A percentile compares a stretch with the other conserved stretches of the same genome.
These are phyloP conservation scores for Crypturellus undulatus DNA, from an alignment of 2,113 vertebrate genomes.

Conservation along the genomic window DNA sequence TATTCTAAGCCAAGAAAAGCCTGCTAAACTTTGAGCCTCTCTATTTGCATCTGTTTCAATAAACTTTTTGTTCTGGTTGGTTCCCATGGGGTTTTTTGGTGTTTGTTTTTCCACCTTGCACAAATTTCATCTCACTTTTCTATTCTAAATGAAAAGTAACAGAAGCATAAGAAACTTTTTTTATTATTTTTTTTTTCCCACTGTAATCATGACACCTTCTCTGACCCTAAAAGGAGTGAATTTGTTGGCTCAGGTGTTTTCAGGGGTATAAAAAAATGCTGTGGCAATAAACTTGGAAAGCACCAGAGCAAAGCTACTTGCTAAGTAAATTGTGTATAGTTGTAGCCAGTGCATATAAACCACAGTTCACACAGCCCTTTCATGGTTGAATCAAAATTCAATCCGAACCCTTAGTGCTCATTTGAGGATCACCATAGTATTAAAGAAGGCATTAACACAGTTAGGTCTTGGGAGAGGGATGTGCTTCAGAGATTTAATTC, in stretches of 20 bases:
- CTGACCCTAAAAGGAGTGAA: background rate
- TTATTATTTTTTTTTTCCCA: too few species aligned
- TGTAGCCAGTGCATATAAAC: background rate
- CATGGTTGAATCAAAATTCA: background rate
- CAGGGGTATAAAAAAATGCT: background rate
- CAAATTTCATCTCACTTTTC: background rate
- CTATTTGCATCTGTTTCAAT: background rate
- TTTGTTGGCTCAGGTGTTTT: background rate
- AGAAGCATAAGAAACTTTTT: background rate
- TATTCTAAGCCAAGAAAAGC: background rate
- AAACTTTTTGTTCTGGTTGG: background rate
- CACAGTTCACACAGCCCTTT: background rate
- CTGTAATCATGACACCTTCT: background rate
- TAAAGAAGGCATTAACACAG: background rate
- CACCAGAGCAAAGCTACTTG: background rate
- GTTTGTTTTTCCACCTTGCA: background rate
- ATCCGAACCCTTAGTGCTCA: background rate
- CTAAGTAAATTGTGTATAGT: background rate
- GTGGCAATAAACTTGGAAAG: background rate
- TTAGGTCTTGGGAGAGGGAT: background rate
- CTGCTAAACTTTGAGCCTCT: background rate
- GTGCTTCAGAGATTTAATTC: background rate
- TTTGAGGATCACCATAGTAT: background rate
- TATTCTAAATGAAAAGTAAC: background rate
- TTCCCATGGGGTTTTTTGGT: background rate